Percentiles rank a stretch among this genome's conserved stretches.
Conservation (phyloP, 2,888 invertebrate genomes). For the Lepidocyrtinus sp. region DNA sequence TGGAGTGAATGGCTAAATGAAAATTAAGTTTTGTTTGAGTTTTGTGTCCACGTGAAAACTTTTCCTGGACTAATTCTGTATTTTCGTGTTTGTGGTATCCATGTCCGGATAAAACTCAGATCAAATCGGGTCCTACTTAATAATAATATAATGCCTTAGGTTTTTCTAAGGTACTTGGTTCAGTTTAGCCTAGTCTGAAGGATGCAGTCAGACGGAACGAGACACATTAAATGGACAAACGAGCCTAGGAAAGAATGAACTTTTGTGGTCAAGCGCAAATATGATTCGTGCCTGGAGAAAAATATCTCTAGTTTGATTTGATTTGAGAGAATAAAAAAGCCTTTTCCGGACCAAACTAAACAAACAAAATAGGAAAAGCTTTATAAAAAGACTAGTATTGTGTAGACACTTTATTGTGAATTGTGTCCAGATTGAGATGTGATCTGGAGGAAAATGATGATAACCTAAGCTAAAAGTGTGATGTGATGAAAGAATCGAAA, state of each 20-base stretch:
- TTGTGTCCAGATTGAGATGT: too few species aligned
- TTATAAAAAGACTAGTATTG: not conserved
- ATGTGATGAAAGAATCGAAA: not conserved
- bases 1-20: too few species aligned
- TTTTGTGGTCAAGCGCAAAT: not conserved
- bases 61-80: too few species aligned
- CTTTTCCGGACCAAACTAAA: not conserved
- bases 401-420: not conserved
- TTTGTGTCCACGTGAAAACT: too few species aligned
- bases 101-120: too few species aligned
- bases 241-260: conserved; percentile 14
- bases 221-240: conserved; percentile 35
- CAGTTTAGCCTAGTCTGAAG: conserved; percentile 7
- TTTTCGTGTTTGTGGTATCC: too few species aligned
- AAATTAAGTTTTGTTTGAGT: too few species aligned
- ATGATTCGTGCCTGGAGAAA: not conserved
- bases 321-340: not conserved
- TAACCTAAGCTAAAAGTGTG: not conserved
- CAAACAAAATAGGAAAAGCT: not conserved
- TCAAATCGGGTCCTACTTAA: too few species aligned
- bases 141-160: too few species aligned
- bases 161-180: too few species aligned
- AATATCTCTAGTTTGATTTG: not conserved
- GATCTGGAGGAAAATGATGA: not conserved
- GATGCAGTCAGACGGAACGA: conserved; percentile 29